A percentile compares a stretch with the other conserved stretches of the same genome.
Conservation (phyloP, 2,888 invertebrate species). For the Dusona sp. region DNA sequence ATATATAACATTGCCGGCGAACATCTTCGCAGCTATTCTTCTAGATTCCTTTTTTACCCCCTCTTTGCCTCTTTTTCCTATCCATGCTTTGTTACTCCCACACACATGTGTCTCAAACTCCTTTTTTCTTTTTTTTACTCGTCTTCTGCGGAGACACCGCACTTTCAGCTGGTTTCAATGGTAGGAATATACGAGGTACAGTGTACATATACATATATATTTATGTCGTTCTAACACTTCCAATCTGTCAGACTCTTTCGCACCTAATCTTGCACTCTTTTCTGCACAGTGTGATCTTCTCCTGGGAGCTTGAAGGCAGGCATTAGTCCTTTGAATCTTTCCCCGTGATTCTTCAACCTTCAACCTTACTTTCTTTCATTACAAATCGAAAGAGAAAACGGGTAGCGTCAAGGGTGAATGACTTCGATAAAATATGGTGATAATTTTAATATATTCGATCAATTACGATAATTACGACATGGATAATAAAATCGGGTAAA, state of each 20-base stretch:
- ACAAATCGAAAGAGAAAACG: background rate
- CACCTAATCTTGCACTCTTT: slow-evolving; percentile 46
- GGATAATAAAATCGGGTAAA: background rate
- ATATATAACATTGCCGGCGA: slow-evolving; percentile 45
- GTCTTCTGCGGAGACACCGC: slow-evolving; percentile 13
- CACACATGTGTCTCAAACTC: slow-evolving; percentile 7
- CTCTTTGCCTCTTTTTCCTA: slow-evolving; percentile 20
- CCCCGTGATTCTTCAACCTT: background rate
- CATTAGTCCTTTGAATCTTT: slow-evolving; percentile 34
- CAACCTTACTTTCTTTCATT: background rate
- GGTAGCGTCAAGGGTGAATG: background rate
- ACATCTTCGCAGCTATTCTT: slow-evolving; percentile 63
- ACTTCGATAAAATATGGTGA: too few species aligned
- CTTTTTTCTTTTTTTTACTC: slow-evolving; percentile 26
- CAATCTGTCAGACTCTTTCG: slow-evolving; percentile 48
- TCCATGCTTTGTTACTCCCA: slow-evolving; percentile 43
- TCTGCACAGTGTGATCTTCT: slow-evolving; percentile 18
- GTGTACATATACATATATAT: background rate
- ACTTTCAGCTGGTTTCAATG: slow-evolving; percentile 24
- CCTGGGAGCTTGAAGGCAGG: background rate
- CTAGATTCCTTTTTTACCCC: slow-evolving; percentile 42
- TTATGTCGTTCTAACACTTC: slow-evolving; percentile 19
- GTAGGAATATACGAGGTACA: background rate
- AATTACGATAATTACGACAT: background rate
- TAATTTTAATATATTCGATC: background rate